Evolutionary conservation across 2,888 invertebrate species (phyloP).

Genomic region (Torymus tubicola): DNA sequence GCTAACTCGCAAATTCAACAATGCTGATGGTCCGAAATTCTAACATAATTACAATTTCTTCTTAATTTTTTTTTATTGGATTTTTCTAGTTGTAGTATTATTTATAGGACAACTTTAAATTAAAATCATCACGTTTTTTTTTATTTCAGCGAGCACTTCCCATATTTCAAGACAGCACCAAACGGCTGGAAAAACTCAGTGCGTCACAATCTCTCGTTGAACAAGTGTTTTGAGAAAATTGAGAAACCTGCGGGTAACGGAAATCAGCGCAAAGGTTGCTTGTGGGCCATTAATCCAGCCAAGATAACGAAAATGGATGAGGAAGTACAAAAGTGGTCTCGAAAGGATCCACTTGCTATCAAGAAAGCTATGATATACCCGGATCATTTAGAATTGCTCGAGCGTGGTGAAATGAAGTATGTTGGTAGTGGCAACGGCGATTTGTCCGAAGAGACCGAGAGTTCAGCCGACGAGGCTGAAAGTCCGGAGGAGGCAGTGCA

Average conservation of each 20-base stretch:
- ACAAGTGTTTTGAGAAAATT: conserved; percentile 99
- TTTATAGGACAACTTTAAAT: not conserved
- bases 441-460: conserved; percentile 84
- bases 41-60: no score
- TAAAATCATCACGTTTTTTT: conserved; percentile 48
- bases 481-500: conserved; percentile 68
- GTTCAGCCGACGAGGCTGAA: conserved; percentile 79
- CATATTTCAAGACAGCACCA: conserved; percentile 98
- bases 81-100: no score
- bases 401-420: conserved; percentile 93
- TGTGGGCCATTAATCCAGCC: conserved; percentile 98
- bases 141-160: conserved; percentile 93
- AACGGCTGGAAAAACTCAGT: conserved; percentile 99
- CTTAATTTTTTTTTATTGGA: no score
- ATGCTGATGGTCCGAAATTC: no score
- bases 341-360: conserved; percentile 95
- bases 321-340: conserved; percentile 97
- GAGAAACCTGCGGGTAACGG: conserved; percentile 95
- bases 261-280: conserved; percentile 90
- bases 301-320: conserved; percentile 98
- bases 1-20: no score
- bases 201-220: conserved; percentile 96
- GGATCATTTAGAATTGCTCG: conserved; percentile 88
- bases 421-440: conserved; percentile 80
- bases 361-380: conserved; percentile 96